Evolutionary conservation across 2,113 vertebrate genomes (phyloP), one percentile per base, ranked within the genome.

Genomic region (Nannobrachium achirus): DNA sequence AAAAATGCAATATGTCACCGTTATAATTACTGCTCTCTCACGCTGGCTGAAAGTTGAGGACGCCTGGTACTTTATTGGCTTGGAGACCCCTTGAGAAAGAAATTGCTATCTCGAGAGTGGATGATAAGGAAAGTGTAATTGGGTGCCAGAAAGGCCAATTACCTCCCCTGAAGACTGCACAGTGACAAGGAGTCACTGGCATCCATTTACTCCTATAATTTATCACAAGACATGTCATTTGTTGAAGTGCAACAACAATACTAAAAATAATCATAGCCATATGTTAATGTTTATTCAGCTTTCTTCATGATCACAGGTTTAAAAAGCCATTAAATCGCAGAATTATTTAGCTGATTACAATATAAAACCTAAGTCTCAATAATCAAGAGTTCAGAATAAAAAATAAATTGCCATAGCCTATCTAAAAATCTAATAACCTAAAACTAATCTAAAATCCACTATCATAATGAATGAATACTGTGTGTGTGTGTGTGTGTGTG

Each of bases 81-180:
- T 60, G 19, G 56, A 71, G 84, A 75, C 76, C 66, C 73, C 79
- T 76, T 49, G 73, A 80, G 76, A 82, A 82, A 76, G 72, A 83
- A 88, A 89, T 85, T 83, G 79, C 82, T 52, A 83, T 80, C 80
- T 86, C 63, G 42, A 86, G 76, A 55, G 76, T 19, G 50, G 71
- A 78, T 83, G 73, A 86, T 86, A 86, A 86, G 81, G 74, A 83
- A 81, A 72, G 66, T 76, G 81, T 76, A 88, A 80, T 77, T 86
- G 81, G 80, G 75, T 78, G 72, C 48, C 66, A 71, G 51, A 80
- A 75, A 88, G 85, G 75, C 67, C 69, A 82, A 86, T 80, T 83
- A 71, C 78, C 66, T 61, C 66, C 67, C 78, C 67, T 56, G 25
- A 74, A 53, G 52, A 73, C 58, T 51, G 60, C 46, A 59, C 56